Evolutionary conservation across 2,797 vertebrate species (phyloP).

Genomic region (Enteromius paludinosus): DNA sequence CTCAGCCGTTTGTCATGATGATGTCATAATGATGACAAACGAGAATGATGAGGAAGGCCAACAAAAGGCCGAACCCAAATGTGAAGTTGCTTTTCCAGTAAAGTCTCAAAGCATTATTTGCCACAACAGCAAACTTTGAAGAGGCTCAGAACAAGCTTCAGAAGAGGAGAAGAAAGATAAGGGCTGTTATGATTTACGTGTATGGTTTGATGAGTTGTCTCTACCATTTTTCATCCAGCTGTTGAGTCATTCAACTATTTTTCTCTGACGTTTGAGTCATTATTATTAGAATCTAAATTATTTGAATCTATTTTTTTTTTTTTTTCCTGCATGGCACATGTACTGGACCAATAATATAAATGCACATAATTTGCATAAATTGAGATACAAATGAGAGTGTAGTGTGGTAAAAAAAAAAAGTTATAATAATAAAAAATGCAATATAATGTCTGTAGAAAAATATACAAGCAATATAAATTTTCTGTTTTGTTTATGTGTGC

Average conservation of each 20-base stretch:
- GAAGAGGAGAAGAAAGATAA: conserved; percentile 51
- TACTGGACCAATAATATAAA: not conserved
- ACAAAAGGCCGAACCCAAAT: conserved; percentile 43
- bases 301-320: too few relatives aligned
- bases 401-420: not conserved
- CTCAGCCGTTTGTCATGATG: conserved; percentile 55
- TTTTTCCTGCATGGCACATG: not conserved
- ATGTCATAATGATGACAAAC: conserved; percentile 65
- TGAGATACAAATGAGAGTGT: not conserved
- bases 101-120: conserved; percentile 50
- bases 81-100: conserved; percentile 57
- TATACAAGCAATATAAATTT: too few relatives aligned
- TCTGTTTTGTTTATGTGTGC: not conserved
- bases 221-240: conserved; percentile 21
- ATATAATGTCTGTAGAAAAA: not conserved
- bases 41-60: conserved; percentile 48
- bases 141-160: conserved; percentile 30
- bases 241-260: conserved; percentile 32
- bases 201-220: conserved; percentile 11
- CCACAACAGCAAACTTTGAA: conserved; percentile 48
- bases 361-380: not conserved
- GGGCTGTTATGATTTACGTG: conserved; percentile 37
- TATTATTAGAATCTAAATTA: not conserved
- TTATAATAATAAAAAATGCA: not conserved
- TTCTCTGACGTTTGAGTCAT: conserved; percentile 22